Evolutionary conservation across 2,888 invertebrate genomes (phyloP).

Genomic region (Lochmaea crataegi): DNA sequence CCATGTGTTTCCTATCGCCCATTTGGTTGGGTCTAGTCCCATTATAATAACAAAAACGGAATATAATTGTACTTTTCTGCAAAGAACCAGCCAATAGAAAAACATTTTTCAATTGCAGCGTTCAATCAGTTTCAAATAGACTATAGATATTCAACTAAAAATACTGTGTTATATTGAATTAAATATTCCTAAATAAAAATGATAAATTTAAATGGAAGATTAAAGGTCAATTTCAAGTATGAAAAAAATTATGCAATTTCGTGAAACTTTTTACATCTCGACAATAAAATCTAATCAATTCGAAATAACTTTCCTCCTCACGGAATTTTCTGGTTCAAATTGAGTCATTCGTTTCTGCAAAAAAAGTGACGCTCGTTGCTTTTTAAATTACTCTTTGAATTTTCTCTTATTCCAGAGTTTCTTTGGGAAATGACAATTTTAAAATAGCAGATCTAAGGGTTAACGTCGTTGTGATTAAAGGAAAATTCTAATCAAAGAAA

Average conservation of each 20-base stretch:
- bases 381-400: slow-evolving; percentile 3
- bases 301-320: slow-evolving; percentile 1
- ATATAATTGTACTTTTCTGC: no score
- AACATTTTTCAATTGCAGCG: no score
- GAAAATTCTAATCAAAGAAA: no score
- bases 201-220: no score
- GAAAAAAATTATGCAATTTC: slow-evolving; percentile 1
- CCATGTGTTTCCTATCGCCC: no score
- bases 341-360: background rate
- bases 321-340: background rate
- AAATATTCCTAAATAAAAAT: no score
- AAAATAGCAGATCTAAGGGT: background rate
- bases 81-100: no score
- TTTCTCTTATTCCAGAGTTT: slow-evolving; percentile 1
- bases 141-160: no score
- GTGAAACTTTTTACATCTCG: slow-evolving; percentile 12
- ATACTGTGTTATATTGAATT: no score
- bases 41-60: no score
- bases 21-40: no score
- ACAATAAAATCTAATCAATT: slow-evolving; percentile 1
- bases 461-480: background rate
- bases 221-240: background rate
- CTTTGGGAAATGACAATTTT: slow-evolving; percentile 7
- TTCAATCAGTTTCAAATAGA: no score
- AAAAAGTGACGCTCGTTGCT: background rate